A percentile compares a stretch with the other conserved stretches of the same genome.
Evolutionary conservation across 2,113 vertebrate species (phyloP).

Genomic region (Podocnemis expansa): DNA sequence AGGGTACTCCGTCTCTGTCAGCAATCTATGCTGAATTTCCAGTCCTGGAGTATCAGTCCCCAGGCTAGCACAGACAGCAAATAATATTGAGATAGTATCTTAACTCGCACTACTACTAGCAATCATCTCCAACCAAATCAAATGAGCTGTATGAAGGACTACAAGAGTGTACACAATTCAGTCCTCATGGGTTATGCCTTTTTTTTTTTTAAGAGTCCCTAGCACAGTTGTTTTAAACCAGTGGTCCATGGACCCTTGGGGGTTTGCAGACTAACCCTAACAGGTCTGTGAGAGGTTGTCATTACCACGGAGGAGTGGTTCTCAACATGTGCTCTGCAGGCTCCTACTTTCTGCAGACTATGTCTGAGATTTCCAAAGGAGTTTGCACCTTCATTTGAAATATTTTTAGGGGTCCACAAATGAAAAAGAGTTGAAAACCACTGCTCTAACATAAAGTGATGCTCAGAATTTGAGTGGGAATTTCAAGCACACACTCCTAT

Average conservation of each 20-base stretch:
- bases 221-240: background rate
- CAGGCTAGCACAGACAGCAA: background rate
- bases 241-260: too few relatives aligned
- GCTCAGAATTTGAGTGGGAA: background rate
- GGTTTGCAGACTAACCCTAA: too few relatives aligned
- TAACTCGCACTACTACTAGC: background rate
- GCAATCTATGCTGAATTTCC: background rate
- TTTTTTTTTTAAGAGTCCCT: background rate
- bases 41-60: background rate
- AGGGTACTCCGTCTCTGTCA: background rate
- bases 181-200: fast-evolving
- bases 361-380: too few relatives aligned
- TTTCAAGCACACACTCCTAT: background rate
- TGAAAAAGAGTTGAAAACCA: too few relatives aligned
- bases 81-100: background rate
- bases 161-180: background rate
- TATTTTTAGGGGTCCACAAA: too few relatives aligned
- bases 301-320: too few relatives aligned
- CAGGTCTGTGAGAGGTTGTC: too few relatives aligned
- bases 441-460: background rate
- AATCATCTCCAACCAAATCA: background rate
- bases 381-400: too few relatives aligned
- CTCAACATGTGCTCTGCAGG: too few relatives aligned
- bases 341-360: too few relatives aligned
- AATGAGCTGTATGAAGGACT: fast-evolving